Evolutionary conservation across 2,113 vertebrate species (phyloP).

Genomic region (Campylomormyrus numenius): DNA sequence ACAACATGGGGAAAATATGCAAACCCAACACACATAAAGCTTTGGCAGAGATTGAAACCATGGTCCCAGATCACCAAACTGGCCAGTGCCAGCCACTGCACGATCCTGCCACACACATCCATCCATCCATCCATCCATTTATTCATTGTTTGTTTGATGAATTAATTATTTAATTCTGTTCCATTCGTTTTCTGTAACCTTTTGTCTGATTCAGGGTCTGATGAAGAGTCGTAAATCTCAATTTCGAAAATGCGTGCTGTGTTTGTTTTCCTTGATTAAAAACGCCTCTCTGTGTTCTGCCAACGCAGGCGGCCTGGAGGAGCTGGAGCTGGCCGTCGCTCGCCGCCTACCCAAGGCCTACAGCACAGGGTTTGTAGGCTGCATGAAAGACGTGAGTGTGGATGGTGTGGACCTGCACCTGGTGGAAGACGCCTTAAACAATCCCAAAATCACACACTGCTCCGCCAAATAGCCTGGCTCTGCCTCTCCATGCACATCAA

Average conservation of each 20-base stretch:
- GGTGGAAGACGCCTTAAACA: constrained; percentile 86
- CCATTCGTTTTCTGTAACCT: background rate
- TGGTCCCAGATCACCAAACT: background rate
- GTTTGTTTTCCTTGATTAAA: background rate
- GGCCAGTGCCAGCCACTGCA: too few species aligned
- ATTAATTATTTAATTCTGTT: background rate
- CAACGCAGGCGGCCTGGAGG: constrained; percentile 77
- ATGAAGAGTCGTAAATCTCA: background rate
- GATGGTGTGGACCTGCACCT: constrained; percentile 82
- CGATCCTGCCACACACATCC: background rate
- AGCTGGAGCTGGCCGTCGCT: constrained; percentile 64
- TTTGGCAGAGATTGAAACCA: background rate
- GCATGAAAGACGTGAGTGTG: constrained; percentile 80
- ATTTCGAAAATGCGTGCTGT: background rate
- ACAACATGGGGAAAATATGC: background rate
- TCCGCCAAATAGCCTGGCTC: constrained; percentile 67
- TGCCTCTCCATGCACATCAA: constrained; percentile 56
- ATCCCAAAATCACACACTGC: constrained; percentile 80
- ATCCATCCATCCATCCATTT: background rate
- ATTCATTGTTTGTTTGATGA: background rate
- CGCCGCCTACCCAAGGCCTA: constrained; percentile 87
- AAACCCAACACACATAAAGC: background rate
- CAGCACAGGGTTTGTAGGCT: constrained; percentile 83
- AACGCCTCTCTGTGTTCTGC: background rate
- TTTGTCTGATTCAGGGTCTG: background rate